Evolutionary conservation across 1,140 invertebrate species (phyloP), one percentile per base, ranked within the genome.

Genomic region (Sitobion miscanthi): DNA sequence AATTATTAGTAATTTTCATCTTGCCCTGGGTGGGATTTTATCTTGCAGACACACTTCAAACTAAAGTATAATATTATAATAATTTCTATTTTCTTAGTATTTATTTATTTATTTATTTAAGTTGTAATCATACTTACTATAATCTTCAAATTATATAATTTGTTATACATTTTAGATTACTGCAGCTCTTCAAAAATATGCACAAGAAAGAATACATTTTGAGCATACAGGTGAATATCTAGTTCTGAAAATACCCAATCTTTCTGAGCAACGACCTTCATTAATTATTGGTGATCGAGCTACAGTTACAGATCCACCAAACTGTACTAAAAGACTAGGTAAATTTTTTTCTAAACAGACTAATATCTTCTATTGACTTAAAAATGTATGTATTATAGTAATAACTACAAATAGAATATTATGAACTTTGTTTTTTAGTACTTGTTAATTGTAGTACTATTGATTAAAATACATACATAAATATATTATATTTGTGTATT

Each of bases 231-330:
- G 96, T 20, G 97, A 98, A 94, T 98, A 96, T 95, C 95, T 99
- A 14, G 95, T 96, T 25, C 95, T 99, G 91, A 96, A 97, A 95
- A 97, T 99, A 69, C 97, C 97, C 89, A 98, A 98, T 93, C 95
- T 99, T 23, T 96, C 96, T 90, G 98, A 99, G 95, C 97, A 96
- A 94, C 96, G 98, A 88, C 98, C 98, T 6, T 98, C 98, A 5
- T 95, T 99, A 17, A 96, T 98, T 77, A 94, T 97, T 87, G 98
- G 98, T 2, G 98, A 99, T 95, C 96, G 95, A 95, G 96, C 97
- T 38, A 95, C 97, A 52, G 96, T 94, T 57, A 94, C 94, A 94
- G 93, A 94, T 93, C 94, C 94, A 42, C 93, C 90, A 77, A 94
- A 93, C 62, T 94, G 95, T 95, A 94, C 88, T 47, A 82, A 91